Evolutionary conservation across 2,797 vertebrate genomes (phyloP), one percentile per base, ranked within the genome.

Genomic region (Rhinoraja longicauda): DNA sequence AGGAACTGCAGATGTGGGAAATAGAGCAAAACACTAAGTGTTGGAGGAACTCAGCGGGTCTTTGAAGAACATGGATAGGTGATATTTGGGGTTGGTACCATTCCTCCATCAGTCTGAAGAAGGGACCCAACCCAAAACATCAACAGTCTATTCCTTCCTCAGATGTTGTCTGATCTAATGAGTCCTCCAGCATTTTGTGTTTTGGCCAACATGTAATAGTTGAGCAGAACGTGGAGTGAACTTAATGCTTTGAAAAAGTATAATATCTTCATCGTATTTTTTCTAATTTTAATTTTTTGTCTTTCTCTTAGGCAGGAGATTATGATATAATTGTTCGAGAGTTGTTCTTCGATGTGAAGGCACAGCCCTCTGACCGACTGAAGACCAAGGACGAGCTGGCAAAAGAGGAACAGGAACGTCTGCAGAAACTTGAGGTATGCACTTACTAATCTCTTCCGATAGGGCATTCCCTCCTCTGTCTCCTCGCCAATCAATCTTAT

Each of bases 321-420:
- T 99, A 99, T 3, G 99, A 99, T 94, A 94, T 98, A 95, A 97
- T 97, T 96, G 99, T 99, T 93, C 96, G 98, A 67, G 98, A 99
- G 95, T 97, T 99, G 93, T 98, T 97, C 93, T 99, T 99, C 1
- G 99, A 99, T 95, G 98, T 99, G 97, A 99, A 99, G 96, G 99
- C 98, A 0, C 97, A 98, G 93, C 98, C 99, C 2, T 98, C 98
- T 0, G 97, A 97, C 96, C 98, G 96, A 94, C 95, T 99, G 97
- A 99, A 99, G 94, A 97, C 97, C 0, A 96, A 97, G 0, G 98
- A 98, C 94, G 98, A 99, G 93, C 32, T 98, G 92, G 98, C 98
- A 3, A 96, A 94, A 94, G 98, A 99, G 94, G 97, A 97, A 93
- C 96, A 94, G 93, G 97, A 97, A 1, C 96, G 96, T 93, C 97